Evolutionary conservation across 2,113 vertebrate species (phyloP), one percentile per base, ranked within the genome.

Genomic region (Choloepus hoffmanni): DNA sequence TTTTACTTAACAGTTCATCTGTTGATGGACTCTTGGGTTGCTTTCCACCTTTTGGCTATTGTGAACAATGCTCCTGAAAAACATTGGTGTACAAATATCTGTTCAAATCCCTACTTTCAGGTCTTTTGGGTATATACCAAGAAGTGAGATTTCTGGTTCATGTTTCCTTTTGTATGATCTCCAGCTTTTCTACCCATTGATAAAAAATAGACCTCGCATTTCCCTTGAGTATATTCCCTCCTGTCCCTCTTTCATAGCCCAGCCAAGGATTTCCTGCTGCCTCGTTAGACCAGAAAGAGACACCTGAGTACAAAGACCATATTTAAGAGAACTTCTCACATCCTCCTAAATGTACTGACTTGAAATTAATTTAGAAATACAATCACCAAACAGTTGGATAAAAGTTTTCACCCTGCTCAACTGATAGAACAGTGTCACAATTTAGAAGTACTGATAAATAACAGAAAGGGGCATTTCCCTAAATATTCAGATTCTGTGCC

Each of bases 401-500:
- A 89, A 58, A 53, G 24, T 73, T 79, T 60, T 97, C 36, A 85
- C 43, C 55, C 87, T 63, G 73, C 53, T 85, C 83, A 89, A 67
- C 58, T 77, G 62, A 82, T 21, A 94, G 14, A 92, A 85, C 36
- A 65, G 12, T 76, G 62, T 94, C 73, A 67, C 48, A 53, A 96
- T 96, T 88, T 70, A 40, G 62, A 90, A 93, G 36, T 93, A 91
- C 92, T 96, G 96, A 97, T 95, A 97, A 96, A 88, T 2, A 62
- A 55, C 14, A 14, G 65, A 9, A n/a, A 97, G 85, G 87, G 81
- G 86, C 74, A 85, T 96, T 96, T 95, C 90, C 97, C 78, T 23
- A 90, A 96, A 96, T 76, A 96, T 95, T 96, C 68, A 95, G 91
- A 94, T 97, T 91, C 96, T 97, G 86, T 50, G 96, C 73, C 48